Base-by-base conservation (phyloP, 2,113 vertebrate species). In the Tenebrosternarchus preto region DNA sequence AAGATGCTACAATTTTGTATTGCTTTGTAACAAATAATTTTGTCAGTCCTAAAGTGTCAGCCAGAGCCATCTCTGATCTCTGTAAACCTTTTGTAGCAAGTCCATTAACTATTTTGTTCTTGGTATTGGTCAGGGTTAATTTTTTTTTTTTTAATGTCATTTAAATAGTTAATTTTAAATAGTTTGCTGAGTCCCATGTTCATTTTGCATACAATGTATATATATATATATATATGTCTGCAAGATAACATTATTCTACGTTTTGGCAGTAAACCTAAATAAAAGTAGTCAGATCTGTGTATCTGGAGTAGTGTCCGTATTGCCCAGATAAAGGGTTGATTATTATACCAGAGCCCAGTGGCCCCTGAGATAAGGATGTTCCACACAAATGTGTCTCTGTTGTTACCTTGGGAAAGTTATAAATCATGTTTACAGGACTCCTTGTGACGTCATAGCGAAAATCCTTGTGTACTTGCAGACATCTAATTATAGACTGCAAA, bases 361-460 rank as follows among this genome's bases (percentile, higher is more conserved):
- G 78, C 67, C 78, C 70, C 75, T 1, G 55, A 89, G 91, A 93
- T 93, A 93, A 92, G 77, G 71, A n/a, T 43, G 19, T 55, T 39
- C 24, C 16, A 76, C 67, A 31, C 77, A 80, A 82, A 73, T 63
- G 59, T 24, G 61, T 46, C 80, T 75, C 63, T 84, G 63, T 3
- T 61, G 70, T 69, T 70, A 60, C 36, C 20, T 76, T 59, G 25
- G 46, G 43, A 29, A 57, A 71, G 56, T 16, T 43, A 66, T 78
- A 81, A 81, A 83, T 72, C 24, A 50, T 33, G 64, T 72, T 81
- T 83, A 76, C 56, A 81, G 50, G 27, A 66, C 20, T 36, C 20
- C 19, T 53, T 11, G 11, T 74, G 70, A 73, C 60, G 27, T 77
- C 69, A 77, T 0, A 12, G 33, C 3, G 25, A 27, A 64, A 66